Evolutionary conservation across 2,888 invertebrate genomes (phyloP).

Genomic region (Heliconius aoede): DNA sequence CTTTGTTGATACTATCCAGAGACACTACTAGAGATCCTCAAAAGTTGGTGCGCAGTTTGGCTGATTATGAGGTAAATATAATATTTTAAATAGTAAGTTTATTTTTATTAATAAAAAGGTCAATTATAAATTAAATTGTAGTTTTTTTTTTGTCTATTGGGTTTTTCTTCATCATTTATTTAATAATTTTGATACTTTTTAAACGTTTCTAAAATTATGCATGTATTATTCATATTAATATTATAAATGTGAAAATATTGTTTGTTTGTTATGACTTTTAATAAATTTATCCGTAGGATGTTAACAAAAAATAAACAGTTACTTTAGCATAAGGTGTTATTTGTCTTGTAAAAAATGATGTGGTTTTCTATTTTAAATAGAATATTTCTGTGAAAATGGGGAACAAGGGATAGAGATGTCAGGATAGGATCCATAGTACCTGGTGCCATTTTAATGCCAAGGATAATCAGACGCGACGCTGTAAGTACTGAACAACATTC

Average conservation of each 20-base stretch:
- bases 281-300: constrained; percentile 62
- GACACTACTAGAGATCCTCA: constrained; percentile 90
- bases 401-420: too few relatives aligned
- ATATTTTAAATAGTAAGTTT: too few relatives aligned
- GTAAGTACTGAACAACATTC: neutral
- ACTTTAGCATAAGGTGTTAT: constrained; percentile 38
- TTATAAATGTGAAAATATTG: too few relatives aligned
- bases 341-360: constrained; percentile 39
- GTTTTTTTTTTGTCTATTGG: too few relatives aligned
- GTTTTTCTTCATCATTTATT: too few relatives aligned
- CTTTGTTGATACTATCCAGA: constrained; percentile 89
- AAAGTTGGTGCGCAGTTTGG: constrained; percentile 86
- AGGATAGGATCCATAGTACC: too few relatives aligned
- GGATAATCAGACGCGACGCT: neutral
- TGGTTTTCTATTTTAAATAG: constrained; percentile 16
- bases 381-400: neutral
- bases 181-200: too few relatives aligned
- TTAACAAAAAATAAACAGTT: constrained; percentile 40
- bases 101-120: too few relatives aligned
- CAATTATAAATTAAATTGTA: too few relatives aligned
- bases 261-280: constrained; percentile 69
- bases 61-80: constrained; percentile 87
- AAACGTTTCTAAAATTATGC: too few relatives aligned
- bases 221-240: too few relatives aligned
- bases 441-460: neutral